These are phyloP conservation scores for Nudaria mundana DNA, from an alignment of 2,888 invertebrate genomes.

Conservation along the genomic window DNA sequence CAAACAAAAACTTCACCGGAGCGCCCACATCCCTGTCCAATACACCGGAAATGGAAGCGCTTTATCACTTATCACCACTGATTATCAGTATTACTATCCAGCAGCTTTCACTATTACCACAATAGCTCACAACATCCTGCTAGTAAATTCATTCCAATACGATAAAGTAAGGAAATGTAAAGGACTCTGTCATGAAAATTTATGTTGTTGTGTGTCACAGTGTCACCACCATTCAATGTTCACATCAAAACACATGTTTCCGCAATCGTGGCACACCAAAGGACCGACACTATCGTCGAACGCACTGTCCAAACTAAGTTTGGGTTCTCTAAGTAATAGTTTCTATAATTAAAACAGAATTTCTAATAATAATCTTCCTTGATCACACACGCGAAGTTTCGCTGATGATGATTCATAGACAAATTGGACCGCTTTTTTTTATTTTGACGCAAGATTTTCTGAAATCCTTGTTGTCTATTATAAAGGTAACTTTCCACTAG, in stretches of 20 bases:
- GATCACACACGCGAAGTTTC: slow-evolving; percentile 74
- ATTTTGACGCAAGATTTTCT: slow-evolving; percentile 65
- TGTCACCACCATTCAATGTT: slow-evolving; percentile 64
- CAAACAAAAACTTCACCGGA: slow-evolving; percentile 46
- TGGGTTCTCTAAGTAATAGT: slow-evolving; percentile 52
- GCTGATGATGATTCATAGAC: slow-evolving; percentile 65
- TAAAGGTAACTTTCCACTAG: slow-evolving; percentile 16
- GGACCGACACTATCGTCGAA: slow-evolving; percentile 48
- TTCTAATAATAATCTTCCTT: slow-evolving; percentile 64
- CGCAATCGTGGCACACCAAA: slow-evolving; percentile 51
- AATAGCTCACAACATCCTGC: slow-evolving; percentile 30
- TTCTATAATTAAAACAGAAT: slow-evolving; percentile 69
- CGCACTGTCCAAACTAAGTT: slow-evolving; percentile 57
- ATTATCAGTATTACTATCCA: slow-evolving; percentile 25
- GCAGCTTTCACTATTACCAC: slow-evolving; percentile 27
- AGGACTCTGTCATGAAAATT: slow-evolving; percentile 56
- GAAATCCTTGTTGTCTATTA: slow-evolving; percentile 38
- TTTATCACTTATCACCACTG: slow-evolving; percentile 50
- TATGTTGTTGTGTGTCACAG: slow-evolving; percentile 74
- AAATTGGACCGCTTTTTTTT: slow-evolving; percentile 41
- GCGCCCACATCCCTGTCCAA: slow-evolving; percentile 48
- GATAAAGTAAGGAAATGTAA: slow-evolving; percentile 36
- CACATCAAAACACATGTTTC: slow-evolving; percentile 79
- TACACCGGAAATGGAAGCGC: slow-evolving; percentile 54
- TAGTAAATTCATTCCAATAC: slow-evolving; percentile 13